phyloP scores from a whole-genome alignment of 2,888 invertebrate species.

The Stenodera caucasica region DNA sequence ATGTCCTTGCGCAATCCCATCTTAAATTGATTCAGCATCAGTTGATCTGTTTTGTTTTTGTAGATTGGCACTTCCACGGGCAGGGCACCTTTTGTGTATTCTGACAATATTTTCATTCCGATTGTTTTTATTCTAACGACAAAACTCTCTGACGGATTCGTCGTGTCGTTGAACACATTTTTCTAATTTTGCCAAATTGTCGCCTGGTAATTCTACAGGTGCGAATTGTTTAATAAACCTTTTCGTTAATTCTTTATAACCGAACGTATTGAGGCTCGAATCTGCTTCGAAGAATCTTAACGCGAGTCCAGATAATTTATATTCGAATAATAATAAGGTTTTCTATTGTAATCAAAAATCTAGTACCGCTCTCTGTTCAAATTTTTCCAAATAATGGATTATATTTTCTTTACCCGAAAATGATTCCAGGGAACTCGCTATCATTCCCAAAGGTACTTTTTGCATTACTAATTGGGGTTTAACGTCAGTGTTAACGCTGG shows the following conservation, averaged over 20 bases:
- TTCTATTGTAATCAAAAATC: slow-evolving; percentile 1
- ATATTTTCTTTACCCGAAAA: slow-evolving; percentile 11
- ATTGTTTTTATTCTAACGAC: slow-evolving; percentile 12
- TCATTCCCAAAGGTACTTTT: background rate
- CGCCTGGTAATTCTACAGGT: background rate
- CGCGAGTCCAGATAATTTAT: background rate
- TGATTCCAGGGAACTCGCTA: background rate
- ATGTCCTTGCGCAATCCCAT: slow-evolving; percentile 10
- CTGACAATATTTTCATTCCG: slow-evolving; percentile 10
- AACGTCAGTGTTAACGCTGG: too few relatives aligned
- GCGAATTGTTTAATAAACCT: slow-evolving; percentile 8
- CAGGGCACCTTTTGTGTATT: background rate
- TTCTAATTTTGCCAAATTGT: too few relatives aligned
- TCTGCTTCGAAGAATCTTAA: slow-evolving; percentile 3
- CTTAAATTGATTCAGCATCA: slow-evolving; percentile 21
- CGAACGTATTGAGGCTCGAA: background rate
- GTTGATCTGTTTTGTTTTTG: slow-evolving; percentile 9
- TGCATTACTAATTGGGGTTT: too few relatives aligned
- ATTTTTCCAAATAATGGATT: background rate
- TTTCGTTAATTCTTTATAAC: background rate
- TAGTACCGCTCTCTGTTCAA: slow-evolving; percentile 5
- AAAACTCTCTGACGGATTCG: background rate
- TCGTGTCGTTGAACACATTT: too few relatives aligned
- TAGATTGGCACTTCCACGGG: slow-evolving; percentile 10
- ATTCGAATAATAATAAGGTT: background rate